Percentiles rank a stretch among this genome's conserved stretches.
phyloP scores from a whole-genome alignment of 2,888 invertebrate species.

The Lordiphosa andalusiaca region DNA sequence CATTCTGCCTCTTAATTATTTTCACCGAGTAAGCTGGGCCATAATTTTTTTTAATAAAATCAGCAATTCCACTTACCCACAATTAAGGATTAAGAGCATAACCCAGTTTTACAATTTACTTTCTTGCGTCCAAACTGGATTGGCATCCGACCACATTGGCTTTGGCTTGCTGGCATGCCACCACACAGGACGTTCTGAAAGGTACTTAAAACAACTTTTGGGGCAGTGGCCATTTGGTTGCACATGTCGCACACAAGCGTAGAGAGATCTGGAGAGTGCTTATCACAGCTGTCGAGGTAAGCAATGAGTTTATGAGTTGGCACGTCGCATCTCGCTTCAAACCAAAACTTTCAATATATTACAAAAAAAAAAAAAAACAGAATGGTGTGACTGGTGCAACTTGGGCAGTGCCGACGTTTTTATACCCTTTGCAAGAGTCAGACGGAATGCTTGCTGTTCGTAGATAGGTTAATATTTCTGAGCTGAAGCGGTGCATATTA shows the following conservation, averaged over 20 bases:
- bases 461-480: too few species aligned
- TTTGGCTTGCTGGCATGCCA: too few species aligned
- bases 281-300: constrained; percentile 12
- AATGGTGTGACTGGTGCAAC: too few species aligned
- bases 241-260: constrained; percentile 9
- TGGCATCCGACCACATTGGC: too few species aligned
- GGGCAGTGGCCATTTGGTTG: constrained; percentile 11
- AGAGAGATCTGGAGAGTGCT: constrained; percentile 6
- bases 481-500: too few species aligned
- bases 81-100: too few species aligned
- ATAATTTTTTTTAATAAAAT: constrained; percentile 8
- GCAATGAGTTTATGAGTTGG: constrained; percentile 17
- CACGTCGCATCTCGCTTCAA: constrained; percentile 8
- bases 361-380: constrained; percentile 8
- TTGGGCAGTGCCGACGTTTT: too few species aligned
- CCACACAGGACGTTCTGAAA: too few species aligned
- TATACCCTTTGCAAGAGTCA: too few species aligned
- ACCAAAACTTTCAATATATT: constrained; percentile 42
- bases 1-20: constrained; percentile 42
- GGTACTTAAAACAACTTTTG: constrained; percentile 3
- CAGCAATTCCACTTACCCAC: constrained; percentile 5
- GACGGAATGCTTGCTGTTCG: too few species aligned
- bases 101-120: too few species aligned
- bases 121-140: neutral
- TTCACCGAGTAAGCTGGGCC: neutral